Conservation (phyloP, 2,113 vertebrate species). For the Pomatorhinus ruficollis region DNA sequence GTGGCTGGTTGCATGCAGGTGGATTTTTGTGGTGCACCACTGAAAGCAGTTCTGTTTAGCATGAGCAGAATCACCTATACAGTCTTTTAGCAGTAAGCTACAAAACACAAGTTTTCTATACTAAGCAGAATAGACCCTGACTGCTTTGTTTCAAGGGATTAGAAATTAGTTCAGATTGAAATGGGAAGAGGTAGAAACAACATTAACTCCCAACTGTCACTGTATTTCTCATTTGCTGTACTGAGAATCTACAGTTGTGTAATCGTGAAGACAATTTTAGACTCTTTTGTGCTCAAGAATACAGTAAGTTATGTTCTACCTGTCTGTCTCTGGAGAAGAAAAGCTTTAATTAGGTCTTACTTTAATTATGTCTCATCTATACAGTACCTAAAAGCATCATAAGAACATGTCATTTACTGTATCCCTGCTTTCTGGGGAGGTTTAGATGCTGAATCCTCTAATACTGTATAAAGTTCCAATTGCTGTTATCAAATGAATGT, state of each 20-base stretch:
- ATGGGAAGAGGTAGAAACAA: background rate
- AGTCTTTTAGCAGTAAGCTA: background rate
- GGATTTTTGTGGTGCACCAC: conserved; percentile 11
- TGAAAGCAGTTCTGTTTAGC: background rate
- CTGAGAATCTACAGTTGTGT: background rate
- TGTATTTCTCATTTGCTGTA: background rate
- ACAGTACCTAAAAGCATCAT: conserved; percentile 22
- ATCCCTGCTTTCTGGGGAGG: conserved; percentile 47
- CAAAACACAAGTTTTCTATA: background rate
- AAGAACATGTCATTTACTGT: conserved; percentile 52
- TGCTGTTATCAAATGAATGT: conserved; percentile 36
- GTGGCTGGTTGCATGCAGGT: conserved; percentile 8
- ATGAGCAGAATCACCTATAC: background rate
- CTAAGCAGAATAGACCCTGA: background rate
- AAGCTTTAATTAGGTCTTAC: conserved; percentile 65
- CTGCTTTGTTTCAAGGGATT: background rate
- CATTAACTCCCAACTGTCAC: background rate
- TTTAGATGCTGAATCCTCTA: conserved; percentile 30
- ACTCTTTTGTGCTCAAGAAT: conserved; percentile 6
- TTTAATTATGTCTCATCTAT: conserved; percentile 59
- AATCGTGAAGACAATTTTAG: conserved; percentile 28
- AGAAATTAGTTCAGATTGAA: background rate
- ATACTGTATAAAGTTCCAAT: background rate
- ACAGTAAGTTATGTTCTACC: conserved; percentile 55
- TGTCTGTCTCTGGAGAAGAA: conserved; percentile 54